These are phyloP conservation scores for Sinonovacula constricta DNA, from an alignment of 1,140 invertebrate genomes.

Conservation along the genomic window DNA sequence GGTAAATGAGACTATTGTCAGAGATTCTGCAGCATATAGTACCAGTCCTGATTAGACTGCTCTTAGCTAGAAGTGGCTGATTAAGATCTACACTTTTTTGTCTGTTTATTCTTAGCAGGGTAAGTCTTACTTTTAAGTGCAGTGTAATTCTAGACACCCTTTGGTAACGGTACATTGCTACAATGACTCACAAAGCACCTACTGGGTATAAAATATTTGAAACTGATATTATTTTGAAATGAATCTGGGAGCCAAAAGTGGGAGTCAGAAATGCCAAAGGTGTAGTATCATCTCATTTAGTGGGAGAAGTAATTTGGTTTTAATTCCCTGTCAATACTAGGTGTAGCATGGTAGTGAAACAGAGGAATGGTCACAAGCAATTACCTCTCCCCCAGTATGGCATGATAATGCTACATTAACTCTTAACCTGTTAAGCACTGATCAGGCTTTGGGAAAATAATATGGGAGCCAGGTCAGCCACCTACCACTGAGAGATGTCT, in stretches of 20 bases:
- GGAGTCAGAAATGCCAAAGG: slow-evolving; percentile 37
- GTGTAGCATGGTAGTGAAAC: neutral
- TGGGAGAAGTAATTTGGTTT: neutral
- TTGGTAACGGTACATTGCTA: slow-evolving; percentile 26
- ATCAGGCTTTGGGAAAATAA: neutral
- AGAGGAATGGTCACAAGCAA: neutral
- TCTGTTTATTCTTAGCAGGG: too few relatives aligned
- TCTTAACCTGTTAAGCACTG: neutral
- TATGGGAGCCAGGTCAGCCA: neutral
- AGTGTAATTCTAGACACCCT: too few relatives aligned
- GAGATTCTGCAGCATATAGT: too few relatives aligned
- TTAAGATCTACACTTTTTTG: too few relatives aligned
- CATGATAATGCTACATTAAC: neutral
- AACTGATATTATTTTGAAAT: slow-evolving; percentile 44
- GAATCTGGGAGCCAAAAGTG: slow-evolving; percentile 37
- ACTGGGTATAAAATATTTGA: slow-evolving; percentile 37
- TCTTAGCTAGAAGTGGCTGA: too few relatives aligned
- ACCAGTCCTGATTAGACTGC: too few relatives aligned
- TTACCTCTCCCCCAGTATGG: neutral
- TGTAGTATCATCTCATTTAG: slow-evolving; percentile 16
- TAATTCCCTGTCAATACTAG: neutral
- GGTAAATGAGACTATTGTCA: too few relatives aligned
- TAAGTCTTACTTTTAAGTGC: too few relatives aligned
- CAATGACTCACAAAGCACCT: slow-evolving; percentile 8
- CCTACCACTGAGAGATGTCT: too few relatives aligned